Evolutionary conservation across 2,888 invertebrate genomes (phyloP).

Genomic region (Catonia carolina): DNA sequence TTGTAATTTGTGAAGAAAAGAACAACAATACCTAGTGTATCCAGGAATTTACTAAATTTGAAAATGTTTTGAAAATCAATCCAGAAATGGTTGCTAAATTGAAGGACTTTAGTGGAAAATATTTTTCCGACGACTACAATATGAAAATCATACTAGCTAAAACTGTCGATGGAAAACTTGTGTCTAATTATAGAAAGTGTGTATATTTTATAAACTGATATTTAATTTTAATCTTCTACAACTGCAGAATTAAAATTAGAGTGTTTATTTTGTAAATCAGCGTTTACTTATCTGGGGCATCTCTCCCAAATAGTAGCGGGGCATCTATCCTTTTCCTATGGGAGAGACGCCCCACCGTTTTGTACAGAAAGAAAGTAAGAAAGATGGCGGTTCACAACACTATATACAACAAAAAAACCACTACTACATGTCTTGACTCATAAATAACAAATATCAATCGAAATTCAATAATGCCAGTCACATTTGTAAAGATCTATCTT

Average conservation of each 20-base stretch:
- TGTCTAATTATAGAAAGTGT: no score
- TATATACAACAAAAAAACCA: neutral
- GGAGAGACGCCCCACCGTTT: conserved; percentile 1
- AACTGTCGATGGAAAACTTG: no score
- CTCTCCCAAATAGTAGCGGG: neutral
- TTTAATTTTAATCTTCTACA: neutral
- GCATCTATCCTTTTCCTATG: neutral
- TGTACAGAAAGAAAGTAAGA: neutral
- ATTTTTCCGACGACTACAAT: no score
- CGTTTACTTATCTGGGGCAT: neutral
- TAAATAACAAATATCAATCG: neutral
- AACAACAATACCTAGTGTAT: no score
- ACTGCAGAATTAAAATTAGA: neutral
- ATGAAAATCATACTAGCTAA: no score
- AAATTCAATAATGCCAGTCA: neutral
- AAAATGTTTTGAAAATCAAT: no score
- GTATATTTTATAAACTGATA: neutral
- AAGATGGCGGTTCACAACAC: neutral
- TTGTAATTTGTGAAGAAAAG: no score
- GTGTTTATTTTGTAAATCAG: neutral
- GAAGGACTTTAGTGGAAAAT: no score
- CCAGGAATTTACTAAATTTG: no score
- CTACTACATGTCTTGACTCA: neutral
- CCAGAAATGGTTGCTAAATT: no score
- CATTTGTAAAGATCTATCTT: neutral